These are phyloP conservation scores for Ceryle rudis DNA, from an alignment of 2,797 vertebrate species.

Conservation along the genomic window DNA sequence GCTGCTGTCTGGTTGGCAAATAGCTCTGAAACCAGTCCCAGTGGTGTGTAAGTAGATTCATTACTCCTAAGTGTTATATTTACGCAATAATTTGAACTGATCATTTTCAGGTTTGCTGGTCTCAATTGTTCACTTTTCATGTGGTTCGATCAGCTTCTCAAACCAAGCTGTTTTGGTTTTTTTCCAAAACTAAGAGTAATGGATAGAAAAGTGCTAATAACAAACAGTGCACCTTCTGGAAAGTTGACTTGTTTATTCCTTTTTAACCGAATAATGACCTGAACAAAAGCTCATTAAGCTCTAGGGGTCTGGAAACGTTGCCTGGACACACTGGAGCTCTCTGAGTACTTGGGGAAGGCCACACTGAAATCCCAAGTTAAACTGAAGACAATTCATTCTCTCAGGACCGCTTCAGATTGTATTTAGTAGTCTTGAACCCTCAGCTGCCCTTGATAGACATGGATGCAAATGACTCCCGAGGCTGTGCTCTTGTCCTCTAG, in stretches of 20 bases:
- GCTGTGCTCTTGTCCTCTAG: no score
- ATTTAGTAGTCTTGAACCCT: not conserved
- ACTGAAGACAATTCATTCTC: not conserved
- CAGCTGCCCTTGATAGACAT: accelerated
- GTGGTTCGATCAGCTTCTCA: not conserved
- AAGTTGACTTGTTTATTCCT: not conserved
- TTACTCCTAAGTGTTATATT: conserved; percentile 57
- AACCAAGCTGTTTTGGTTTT: not conserved
- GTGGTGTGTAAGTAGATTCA: conserved; percentile 19
- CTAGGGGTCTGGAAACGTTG: not conserved
- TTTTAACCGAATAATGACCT: not conserved
- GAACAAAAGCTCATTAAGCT: not conserved
- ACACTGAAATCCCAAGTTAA: not conserved
- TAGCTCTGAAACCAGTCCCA: conserved; percentile 28
- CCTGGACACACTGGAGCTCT: not conserved
- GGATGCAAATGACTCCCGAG: not conserved
- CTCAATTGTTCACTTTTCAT: conserved; percentile 8
- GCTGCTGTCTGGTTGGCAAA: conserved; percentile 38
- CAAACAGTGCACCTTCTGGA: not conserved
- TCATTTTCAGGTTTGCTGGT: conserved; percentile 43
- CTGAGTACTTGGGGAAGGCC: not conserved
- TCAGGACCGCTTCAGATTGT: not conserved
- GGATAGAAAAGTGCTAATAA: not conserved
- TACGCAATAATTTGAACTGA: conserved; percentile 41
- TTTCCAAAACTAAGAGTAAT: not conserved